phyloP scores from a whole-genome alignment of 2,797 vertebrate genomes.

The Lophura swinhoii region DNA sequence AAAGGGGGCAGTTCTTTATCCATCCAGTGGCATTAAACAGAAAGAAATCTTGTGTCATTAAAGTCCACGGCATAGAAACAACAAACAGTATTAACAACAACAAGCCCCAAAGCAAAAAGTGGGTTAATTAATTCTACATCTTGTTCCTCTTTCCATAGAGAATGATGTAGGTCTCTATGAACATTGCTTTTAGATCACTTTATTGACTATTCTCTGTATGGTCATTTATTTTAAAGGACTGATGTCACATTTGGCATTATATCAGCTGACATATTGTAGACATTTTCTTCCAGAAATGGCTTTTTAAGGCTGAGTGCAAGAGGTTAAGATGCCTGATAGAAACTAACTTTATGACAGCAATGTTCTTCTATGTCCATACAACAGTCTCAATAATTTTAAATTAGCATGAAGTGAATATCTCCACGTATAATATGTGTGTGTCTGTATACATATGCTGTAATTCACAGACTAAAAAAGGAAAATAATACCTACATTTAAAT shows the following conservation, averaged over 20 bases:
- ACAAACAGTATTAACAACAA: conserved; percentile 19
- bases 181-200: conserved; percentile 87
- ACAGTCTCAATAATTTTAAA: conserved; percentile 15
- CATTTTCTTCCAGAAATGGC: conserved; percentile 82
- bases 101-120: conserved; percentile 65
- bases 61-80: not conserved
- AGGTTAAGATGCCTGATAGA: conserved; percentile 83
- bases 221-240: conserved; percentile 86
- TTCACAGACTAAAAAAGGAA: not conserved
- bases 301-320: conserved; percentile 83
- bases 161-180: conserved; percentile 77
- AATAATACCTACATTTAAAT: not conserved
- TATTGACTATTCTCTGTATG: conserved; percentile 87
- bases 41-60: not conserved
- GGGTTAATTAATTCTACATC: conserved; percentile 81
- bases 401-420: conserved; percentile 26
- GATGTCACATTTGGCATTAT: conserved; percentile 81
- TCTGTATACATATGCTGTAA: not conserved
- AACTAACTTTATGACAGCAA: conserved; percentile 56
- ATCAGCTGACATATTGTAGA: conserved; percentile 84
- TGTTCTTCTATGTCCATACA: conserved; percentile 46
- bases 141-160: conserved; percentile 60
- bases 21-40: conserved; percentile 12
- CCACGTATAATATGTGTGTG: not conserved
- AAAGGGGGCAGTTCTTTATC: not conserved